These are phyloP conservation scores for Shinisaurus crocodilurus DNA, from an alignment of 2,113 vertebrate genomes.

Conservation along the genomic window DNA sequence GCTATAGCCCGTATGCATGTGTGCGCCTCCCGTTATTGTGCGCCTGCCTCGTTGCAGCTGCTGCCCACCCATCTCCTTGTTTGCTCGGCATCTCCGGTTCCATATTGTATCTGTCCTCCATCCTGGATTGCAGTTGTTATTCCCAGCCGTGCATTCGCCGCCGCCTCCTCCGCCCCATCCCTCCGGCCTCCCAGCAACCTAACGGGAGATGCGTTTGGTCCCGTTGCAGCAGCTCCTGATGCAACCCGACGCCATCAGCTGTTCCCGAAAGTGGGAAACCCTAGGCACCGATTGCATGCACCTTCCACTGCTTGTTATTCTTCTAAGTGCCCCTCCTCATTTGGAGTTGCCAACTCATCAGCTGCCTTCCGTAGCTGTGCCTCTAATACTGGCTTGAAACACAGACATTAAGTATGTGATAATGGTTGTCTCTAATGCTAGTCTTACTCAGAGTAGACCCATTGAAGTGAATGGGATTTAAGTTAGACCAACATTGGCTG, in stretches of 20 bases:
- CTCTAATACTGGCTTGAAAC: neutral
- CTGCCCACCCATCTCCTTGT: neutral
- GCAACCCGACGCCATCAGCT: neutral
- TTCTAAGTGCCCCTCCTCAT: neutral
- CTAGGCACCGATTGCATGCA: neutral
- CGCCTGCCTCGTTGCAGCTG: neutral
- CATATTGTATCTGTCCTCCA: neutral
- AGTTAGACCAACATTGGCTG: too few species aligned
- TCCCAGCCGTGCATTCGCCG: too few species aligned
- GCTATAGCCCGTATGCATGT: neutral
- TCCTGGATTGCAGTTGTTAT: neutral
- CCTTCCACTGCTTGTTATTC: neutral
- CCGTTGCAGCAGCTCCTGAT: constrained; percentile 2
- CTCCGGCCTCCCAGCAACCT: neutral
- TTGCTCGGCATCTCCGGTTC: neutral
- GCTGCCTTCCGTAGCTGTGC: neutral
- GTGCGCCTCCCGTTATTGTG: neutral
- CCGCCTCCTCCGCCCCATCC: too few species aligned
- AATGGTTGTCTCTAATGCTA: neutral
- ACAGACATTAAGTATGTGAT: too few species aligned
- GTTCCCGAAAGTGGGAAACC: neutral
- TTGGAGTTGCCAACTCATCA: neutral
- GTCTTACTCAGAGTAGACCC: too few species aligned
- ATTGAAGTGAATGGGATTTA: too few species aligned
- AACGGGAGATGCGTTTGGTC: neutral